Base-by-base conservation (phyloP, 2,113 vertebrate genomes). In the Bujurquina vittata region DNA sequence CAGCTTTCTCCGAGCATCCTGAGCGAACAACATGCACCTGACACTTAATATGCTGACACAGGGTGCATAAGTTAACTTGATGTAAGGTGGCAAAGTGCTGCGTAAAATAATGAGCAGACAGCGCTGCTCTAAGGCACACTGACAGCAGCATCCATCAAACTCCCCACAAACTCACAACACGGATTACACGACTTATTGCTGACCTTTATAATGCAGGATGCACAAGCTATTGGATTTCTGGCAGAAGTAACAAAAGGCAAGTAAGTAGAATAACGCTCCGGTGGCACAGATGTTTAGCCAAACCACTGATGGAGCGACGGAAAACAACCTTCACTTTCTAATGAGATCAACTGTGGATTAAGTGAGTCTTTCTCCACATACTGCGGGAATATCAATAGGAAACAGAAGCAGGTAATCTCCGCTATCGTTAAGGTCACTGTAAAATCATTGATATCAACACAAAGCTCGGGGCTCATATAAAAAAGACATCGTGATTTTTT, bases 61-160 rank as follows among this genome's bases (percentile, higher is more conserved):
- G 15, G 14, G 23, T 46, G 82, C 49, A 60, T 11, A 12, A 79
- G 74, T 43, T 40, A 62, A 85, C 15, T 80, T 37, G 33, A 72
- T 17, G 46, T 72, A 49, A 23, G 10, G 55, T 4, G 43, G 56
- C 35, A 62, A 89, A 62, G 79, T 49, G 87, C 65, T 31, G 3
- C 77, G 43, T 83, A 78, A 72, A 78, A 91, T 79, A 69, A 83
- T 62, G 80, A 76, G 52, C 61, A 55, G 80, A 65, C 35, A 57
- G 81, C 18, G 60, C 15, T 63, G 33, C 85, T 81, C 46, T 79
- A 73, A 60, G 77, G 67, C 82, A 61, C 73, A 37, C 5, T 29
- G 80, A 80, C 84, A 84, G 20, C 80, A 81, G 75, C 86, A 83
- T 84, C 67, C 82, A 80, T 87, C 89, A 87, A 52, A 80, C 79